Percentiles rank a stretch among this genome's conserved stretches.
phyloP scores from a whole-genome alignment of 2,888 invertebrate species.

The Cheilosia vernalis region DNA sequence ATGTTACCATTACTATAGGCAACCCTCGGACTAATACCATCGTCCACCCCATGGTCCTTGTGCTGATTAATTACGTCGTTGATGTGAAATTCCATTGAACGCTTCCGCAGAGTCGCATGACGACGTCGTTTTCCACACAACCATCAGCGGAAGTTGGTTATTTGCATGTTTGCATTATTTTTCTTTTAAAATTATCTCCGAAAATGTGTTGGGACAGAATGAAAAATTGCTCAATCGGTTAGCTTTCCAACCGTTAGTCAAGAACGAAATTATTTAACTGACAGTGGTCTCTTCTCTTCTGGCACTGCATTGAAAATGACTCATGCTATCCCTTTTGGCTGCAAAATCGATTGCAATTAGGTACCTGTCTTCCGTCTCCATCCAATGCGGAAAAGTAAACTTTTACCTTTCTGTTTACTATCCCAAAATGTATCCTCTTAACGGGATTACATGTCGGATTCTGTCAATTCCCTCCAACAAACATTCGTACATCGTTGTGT shows the following conservation, averaged over 20 bases:
- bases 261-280: conserved; percentile 47
- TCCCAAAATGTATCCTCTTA: conserved; percentile 61
- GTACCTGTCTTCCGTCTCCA: neutral
- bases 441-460: conserved; percentile 68
- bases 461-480: conserved; percentile 25
- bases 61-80: conserved; percentile 69
- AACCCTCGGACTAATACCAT: conserved; percentile 2
- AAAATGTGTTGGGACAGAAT: conserved; percentile 16
- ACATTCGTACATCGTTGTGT: conserved; percentile 11
- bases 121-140: conserved; percentile 51
- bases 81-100: conserved; percentile 66
- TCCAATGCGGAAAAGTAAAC: conserved; percentile 18
- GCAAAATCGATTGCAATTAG: conserved; percentile 63
- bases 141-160: conserved; percentile 53
- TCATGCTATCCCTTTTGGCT: neutral
- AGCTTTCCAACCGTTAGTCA: conserved; percentile 35
- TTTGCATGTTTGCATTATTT: conserved; percentile 35
- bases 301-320: neutral
- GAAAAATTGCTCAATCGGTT: conserved; percentile 62
- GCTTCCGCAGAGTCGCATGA: conserved; percentile 49
- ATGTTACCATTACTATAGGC: conserved; percentile 46
- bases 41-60: conserved; percentile 36
- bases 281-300: neutral
- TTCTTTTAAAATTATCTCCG: conserved; percentile 13
- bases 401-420: conserved; percentile 53